phyloP scores from a whole-genome alignment of 92 coral and sea anemone species.

The Galaxea fascicularis region DNA sequence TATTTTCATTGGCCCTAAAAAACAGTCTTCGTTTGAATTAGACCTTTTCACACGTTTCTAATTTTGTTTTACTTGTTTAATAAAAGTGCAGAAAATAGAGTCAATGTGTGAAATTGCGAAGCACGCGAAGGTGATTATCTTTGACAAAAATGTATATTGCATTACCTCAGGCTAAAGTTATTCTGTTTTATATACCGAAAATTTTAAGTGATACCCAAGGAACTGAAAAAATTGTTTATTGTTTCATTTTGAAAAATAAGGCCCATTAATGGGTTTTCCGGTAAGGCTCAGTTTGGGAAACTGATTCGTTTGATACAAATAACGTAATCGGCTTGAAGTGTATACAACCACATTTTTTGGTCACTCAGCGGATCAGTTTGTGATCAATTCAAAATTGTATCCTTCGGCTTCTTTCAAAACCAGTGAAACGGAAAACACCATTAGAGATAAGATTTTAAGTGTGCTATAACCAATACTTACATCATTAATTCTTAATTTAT shows the following conservation, averaged over 20 bases:
- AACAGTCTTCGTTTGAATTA: not conserved
- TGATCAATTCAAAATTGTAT: not conserved
- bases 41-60: not conserved
- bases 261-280: too few relatives aligned
- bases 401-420: conserved; percentile 30
- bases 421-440: conserved; percentile 29
- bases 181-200: not conserved
- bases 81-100: not conserved
- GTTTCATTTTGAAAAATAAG: not conserved
- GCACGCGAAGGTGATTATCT: not conserved
- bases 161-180: conserved; percentile 17
- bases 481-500: not conserved
- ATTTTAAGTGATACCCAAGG: not conserved
- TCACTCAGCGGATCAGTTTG: not conserved
- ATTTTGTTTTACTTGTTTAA: not conserved
- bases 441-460: not conserved
- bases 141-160: not conserved
- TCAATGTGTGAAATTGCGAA: not conserved
- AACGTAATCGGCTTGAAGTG: not conserved
- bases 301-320: too few relatives aligned
- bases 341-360: not conserved
- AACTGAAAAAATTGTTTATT: not conserved
- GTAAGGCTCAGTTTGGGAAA: too few relatives aligned
- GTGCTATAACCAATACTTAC: conserved; percentile 17
- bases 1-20: too few relatives aligned